Evolutionary conservation across 2,797 vertebrate genomes (phyloP), one percentile per base, ranked within the genome.

Genomic region (Sebastes kiyomatsui): DNA sequence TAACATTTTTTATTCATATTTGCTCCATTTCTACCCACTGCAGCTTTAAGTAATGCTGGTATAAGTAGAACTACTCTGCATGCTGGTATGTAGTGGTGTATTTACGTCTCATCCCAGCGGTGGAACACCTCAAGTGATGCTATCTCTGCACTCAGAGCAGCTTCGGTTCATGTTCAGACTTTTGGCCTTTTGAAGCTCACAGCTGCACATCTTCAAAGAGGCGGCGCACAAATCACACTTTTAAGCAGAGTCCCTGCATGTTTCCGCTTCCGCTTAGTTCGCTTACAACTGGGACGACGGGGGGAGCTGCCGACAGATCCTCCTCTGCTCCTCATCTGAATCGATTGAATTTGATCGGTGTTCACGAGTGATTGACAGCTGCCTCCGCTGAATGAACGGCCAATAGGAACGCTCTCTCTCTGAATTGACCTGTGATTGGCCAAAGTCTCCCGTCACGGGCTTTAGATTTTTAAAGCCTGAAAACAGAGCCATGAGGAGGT

Each of bases 171-270:
- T 72, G 77, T 84, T 67, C 80, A 67, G 33, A 79, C 46, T 82
- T 80, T 54, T 56, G 20, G 20, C 27, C 66, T 74, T 86, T 85
- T 75, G 74, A 80, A 90, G 77, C 62, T 79, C 58, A 16, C 74
- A 79, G 75, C 76, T 74, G 62, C 16, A 74, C 54, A 74, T 79
- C 69, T 82, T 77, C 76, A 89, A 86, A 83, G 76, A 69, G 72
- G 20, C 1, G 42, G 5, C 46, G 35, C 52, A 75, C 71, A 83
- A 83, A 85, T 66, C 68, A 60, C 67, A 80, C 72, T 81, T 87
- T 81, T 70, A 86, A 89, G 74, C 30, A 67, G 82, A 75, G 75
- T 85, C 69, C 72, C 79, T 30, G 71, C 73, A 35, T 75, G 69
- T 77, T 79, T 82, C 79, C 25, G 65, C 84, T 78, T 67, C 18